A percentile compares a stretch with the other conserved stretches of the same genome.
Evolutionary conservation across 1,140 invertebrate species (phyloP).

Genomic region (Brachionus asplanchnoidis): DNA sequence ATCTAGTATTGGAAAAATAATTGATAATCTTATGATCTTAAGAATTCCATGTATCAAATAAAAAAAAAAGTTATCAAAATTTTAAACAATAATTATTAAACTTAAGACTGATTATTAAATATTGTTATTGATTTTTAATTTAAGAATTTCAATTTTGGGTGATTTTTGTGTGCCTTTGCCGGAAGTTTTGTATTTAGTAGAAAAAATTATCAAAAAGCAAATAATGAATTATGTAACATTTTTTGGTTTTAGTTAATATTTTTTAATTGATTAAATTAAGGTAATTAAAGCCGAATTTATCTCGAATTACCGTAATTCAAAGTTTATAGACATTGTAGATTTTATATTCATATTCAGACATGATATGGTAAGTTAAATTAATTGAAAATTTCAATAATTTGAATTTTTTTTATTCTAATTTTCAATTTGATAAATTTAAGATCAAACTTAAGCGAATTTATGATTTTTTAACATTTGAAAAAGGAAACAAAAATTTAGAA

Average conservation of each 20-base stretch:
- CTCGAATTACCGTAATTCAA: not conserved
- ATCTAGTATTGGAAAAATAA: too few relatives aligned
- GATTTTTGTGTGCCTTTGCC: not conserved
- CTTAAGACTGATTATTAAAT: not conserved
- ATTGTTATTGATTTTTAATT: not conserved
- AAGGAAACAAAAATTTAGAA: not conserved
- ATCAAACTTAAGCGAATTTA: constrained; percentile 15
- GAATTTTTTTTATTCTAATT: not conserved
- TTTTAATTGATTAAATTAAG: not conserved
- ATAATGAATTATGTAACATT: not conserved
- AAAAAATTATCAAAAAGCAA: constrained; percentile 5
- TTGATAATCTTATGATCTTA: too few relatives aligned
- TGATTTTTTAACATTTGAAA: constrained; percentile 37
- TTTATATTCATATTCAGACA: constrained; percentile 27
- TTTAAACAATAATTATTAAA: too few relatives aligned
- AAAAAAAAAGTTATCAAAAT: too few relatives aligned
- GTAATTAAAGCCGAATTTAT: not conserved
- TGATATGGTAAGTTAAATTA: not conserved
- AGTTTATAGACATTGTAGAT: constrained; percentile 28
- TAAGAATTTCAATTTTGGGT: not conserved
- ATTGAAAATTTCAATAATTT: not conserved
- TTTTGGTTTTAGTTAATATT: not conserved
- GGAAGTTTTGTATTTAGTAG: not conserved
- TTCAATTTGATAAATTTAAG: not conserved
- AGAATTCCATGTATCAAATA: too few relatives aligned